A percentile compares a stretch with the other conserved stretches of the same genome.
Evolutionary conservation across 2,113 vertebrate genomes (phyloP).

Genomic region (Mola mola): DNA sequence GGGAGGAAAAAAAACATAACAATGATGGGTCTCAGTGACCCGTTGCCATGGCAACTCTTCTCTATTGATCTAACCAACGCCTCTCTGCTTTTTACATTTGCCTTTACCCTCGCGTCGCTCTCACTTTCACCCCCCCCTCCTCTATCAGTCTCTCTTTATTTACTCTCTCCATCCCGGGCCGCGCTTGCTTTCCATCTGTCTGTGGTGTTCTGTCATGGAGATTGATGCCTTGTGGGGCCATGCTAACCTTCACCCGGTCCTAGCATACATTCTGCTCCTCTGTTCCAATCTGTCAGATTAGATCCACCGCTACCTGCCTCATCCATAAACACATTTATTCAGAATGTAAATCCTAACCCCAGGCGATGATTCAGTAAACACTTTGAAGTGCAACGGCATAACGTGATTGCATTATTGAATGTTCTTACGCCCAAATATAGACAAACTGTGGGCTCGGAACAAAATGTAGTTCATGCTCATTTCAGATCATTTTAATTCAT

Average conservation of each 20-base stretch:
- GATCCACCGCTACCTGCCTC: constrained; percentile 73
- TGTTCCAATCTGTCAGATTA: constrained; percentile 78
- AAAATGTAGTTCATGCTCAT: constrained; percentile 72
- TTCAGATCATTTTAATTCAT: constrained; percentile 68
- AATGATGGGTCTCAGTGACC: constrained; percentile 71
- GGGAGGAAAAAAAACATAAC: constrained; percentile 63
- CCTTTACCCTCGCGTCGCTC: constrained; percentile 62
- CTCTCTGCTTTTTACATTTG: constrained; percentile 63
- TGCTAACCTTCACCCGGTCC: constrained; percentile 77
- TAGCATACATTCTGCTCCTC: constrained; percentile 61
- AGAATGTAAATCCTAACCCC: constrained; percentile 76
- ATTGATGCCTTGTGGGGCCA: constrained; percentile 70
- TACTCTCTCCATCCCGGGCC: constrained; percentile 48
- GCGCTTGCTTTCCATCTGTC: constrained; percentile 60
- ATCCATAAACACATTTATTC: constrained; percentile 79
- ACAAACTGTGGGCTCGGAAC: constrained; percentile 72
- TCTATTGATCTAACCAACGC: constrained; percentile 74
- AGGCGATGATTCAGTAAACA: constrained; percentile 74
- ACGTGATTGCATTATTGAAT: constrained; percentile 79
- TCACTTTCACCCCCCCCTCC: constrained; percentile 31
- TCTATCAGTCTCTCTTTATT: constrained; percentile 64
- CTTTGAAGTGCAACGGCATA: constrained; percentile 79
- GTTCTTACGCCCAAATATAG: constrained; percentile 75
- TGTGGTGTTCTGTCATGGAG: constrained; percentile 62
- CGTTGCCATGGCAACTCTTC: constrained; percentile 78